phyloP scores from a whole-genome alignment of 2,113 vertebrate species.

The Platichthys stellatus region DNA sequence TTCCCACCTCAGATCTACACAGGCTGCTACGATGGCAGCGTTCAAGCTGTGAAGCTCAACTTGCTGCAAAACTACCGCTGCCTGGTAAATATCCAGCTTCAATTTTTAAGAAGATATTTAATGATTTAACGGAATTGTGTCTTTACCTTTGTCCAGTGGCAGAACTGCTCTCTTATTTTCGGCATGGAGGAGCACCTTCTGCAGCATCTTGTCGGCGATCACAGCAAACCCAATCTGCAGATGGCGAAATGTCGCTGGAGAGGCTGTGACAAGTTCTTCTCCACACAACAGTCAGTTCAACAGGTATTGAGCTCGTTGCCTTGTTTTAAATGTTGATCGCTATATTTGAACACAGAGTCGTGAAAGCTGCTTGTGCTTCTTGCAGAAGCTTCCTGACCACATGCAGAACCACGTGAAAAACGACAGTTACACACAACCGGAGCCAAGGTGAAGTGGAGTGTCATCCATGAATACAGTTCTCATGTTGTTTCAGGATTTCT shows the following conservation, averaged over 20 bases:
- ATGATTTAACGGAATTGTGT: not conserved
- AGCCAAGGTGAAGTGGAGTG: not conserved
- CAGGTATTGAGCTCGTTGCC: conserved; percentile 78
- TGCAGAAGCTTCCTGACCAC: conserved; percentile 89
- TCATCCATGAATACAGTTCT: too few relatives aligned
- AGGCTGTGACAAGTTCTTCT: conserved; percentile 89
- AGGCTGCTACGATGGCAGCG: conserved; percentile 92
- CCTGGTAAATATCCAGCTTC: conserved; percentile 65
- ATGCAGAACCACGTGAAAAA: conserved; percentile 90
- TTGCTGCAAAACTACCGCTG: conserved; percentile 94
- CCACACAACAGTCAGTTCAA: conserved; percentile 84
- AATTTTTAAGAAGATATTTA: not conserved
- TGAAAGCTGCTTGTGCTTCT: conserved; percentile 13
- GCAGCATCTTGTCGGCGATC: conserved; percentile 91
- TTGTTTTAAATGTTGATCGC: not conserved
- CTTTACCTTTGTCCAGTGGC: conserved; percentile 85
- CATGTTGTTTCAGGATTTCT: too few relatives aligned
- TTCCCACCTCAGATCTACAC: conserved; percentile 89
- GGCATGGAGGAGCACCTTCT: conserved; percentile 91
- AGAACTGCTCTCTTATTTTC: conserved; percentile 93
- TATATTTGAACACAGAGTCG: not conserved
- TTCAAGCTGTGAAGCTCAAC: conserved; percentile 93
- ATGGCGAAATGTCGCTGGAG: conserved; percentile 93
- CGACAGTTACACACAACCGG: conserved; percentile 83
- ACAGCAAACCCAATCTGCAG: conserved; percentile 87